phyloP scores from a whole-genome alignment of 23 tunicate species.

The Trididemnum clinides region DNA sequence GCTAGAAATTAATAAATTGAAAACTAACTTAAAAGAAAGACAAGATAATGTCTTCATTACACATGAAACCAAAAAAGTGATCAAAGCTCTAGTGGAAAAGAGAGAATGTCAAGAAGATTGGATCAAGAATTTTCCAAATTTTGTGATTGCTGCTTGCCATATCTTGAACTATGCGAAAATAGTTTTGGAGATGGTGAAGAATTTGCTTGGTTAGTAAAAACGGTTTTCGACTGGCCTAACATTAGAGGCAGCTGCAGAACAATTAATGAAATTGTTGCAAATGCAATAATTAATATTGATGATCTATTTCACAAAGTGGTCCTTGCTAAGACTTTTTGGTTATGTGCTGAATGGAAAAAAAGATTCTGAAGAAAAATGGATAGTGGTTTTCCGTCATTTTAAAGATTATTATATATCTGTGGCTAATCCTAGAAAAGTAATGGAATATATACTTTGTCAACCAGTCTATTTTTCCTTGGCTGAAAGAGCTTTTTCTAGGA shows the following conservation, averaged over 20 bases:
- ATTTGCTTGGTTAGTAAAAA: not conserved
- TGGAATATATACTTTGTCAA: slow-evolving; percentile 21
- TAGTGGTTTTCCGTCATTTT: slow-evolving; percentile 35
- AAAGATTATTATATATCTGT: slow-evolving; percentile 26
- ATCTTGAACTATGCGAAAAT: too few species aligned
- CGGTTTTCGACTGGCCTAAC: slow-evolving; percentile 16
- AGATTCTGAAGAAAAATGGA: slow-evolving; percentile 39
- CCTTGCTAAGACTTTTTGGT: too few species aligned
- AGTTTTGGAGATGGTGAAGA: too few species aligned
- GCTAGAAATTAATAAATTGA: too few species aligned
- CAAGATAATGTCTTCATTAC: not conserved
- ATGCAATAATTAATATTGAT: too few species aligned
- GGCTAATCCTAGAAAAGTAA: slow-evolving; percentile 32
- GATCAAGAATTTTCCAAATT: not conserved
- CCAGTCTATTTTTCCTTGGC: not conserved
- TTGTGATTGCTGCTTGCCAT: too few species aligned
- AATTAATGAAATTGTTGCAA: not conserved
- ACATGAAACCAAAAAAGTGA: too few species aligned
- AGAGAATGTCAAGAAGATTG: not conserved
- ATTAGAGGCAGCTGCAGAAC: not conserved
- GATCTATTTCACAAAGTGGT: too few species aligned
- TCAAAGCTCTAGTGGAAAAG: too few species aligned
- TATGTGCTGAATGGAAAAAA: too few species aligned
- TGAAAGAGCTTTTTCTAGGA: too few species aligned
- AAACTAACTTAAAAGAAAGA: slow-evolving; percentile 2